Conservation (phyloP, 1,140 invertebrate species). For the Eulimnadia texana region DNA sequence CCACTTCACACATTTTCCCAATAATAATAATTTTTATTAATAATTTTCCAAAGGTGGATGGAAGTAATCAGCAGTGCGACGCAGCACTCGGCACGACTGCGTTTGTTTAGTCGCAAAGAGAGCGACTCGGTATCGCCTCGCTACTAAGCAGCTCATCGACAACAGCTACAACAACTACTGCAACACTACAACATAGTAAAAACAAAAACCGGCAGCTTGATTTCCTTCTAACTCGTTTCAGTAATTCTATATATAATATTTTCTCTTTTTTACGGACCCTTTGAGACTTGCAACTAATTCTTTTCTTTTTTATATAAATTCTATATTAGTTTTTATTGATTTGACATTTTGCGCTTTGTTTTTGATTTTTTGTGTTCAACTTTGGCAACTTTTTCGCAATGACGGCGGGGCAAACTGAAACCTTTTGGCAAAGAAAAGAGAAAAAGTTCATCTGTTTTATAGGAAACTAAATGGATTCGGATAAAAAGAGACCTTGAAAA, state of each 20-base stretch:
- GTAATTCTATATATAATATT: neutral
- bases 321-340: no score
- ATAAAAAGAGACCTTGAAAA: neutral
- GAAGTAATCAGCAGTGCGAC: constrained; percentile 58
- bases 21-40: constrained; percentile 1
- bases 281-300: no score
- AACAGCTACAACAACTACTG: neutral
- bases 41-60: constrained; percentile 47
- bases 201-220: neutral
- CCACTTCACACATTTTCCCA: neutral
- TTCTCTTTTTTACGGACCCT: neutral
- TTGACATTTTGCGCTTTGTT: no score
- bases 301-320: no score
- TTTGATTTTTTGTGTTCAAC: no score
- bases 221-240: neutral
- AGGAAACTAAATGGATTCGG: neutral
- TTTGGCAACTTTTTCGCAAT: no score
- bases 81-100: constrained; percentile 29
- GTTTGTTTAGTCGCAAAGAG: constrained; percentile 26
- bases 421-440: no score
- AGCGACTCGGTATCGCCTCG: constrained; percentile 14
- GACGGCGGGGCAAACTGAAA: no score
- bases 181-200: no score
- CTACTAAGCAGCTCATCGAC: neutral
- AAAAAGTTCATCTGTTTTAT: no score